Base-by-base conservation (phyloP, 1,140 invertebrate genomes). In the Drosophila ohnishii region DNA sequence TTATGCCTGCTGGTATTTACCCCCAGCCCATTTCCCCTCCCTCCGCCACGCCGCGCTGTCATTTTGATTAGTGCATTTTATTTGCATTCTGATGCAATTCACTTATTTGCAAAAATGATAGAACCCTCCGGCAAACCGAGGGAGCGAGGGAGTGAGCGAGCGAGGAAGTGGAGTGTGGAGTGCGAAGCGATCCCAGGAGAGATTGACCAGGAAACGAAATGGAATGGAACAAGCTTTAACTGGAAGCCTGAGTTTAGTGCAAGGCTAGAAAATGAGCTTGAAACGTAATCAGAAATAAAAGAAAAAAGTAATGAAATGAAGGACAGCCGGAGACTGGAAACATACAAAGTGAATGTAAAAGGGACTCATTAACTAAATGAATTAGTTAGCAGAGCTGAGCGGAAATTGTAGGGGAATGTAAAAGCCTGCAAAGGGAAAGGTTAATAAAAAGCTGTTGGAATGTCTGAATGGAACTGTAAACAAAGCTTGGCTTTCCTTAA, bases 41-140 rank as follows among this genome's bases (percentile, higher is more conserved):
- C 1, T 1, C 8, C 22, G n/a, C 1, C 14, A 0, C 10, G 13
- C 35, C 34, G 16, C 30, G n/a, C 44, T 48, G 44, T 75, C 63
- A 73, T 74, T 79, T 80, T 83, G 83, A 88, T 87, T 87, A 88
- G 77, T 82, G 72, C 72, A 77, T 88, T 88, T 72, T 88, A 87
- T 87, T 87, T 80, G 69, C 58, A 59, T 79, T 84, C 70, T 48
- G 65, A 80, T 76, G 81, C 62, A 60, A 73, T 80, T 80, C 59
- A 75, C 44, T 72, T 85, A 61, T 85, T 80, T 85, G 42, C 25
- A 35, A 66, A 67, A 67, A 39, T 40, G 28, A 67, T 67, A 40
- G 47, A 51, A 8, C 6, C 5, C 37, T 1, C 9, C 40, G 3
- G 5, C 2, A 19, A n/a, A n/a, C 3, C n/a, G 28, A 45, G 14